Percentiles rank a stretch among this genome's conserved stretches.
Evolutionary conservation across 2,113 vertebrate genomes (phyloP).

Genomic region (Baryphthengus martii): DNA sequence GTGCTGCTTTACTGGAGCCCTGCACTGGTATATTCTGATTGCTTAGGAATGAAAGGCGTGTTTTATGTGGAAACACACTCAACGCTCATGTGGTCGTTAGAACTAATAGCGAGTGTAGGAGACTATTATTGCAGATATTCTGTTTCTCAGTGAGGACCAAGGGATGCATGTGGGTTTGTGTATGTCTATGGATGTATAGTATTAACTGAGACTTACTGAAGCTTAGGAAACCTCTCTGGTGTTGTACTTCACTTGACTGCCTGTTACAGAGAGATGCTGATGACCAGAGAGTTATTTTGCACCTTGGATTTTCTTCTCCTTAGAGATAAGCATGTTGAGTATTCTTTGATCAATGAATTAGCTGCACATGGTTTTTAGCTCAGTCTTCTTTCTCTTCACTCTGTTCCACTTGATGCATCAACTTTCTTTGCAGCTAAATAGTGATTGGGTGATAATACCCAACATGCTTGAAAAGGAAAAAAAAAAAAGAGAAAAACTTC

Average conservation of each 20-base stretch:
- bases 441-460: not conserved
- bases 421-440: not conserved
- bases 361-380: not conserved
- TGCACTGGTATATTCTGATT: not conserved
- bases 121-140: not conserved
- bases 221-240: not conserved
- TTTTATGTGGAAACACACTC: not conserved
- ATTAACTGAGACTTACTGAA: not conserved
- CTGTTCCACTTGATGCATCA: not conserved
- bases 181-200: not conserved
- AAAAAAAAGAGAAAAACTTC: not conserved
- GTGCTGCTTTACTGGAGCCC: not conserved
- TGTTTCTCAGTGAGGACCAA: not conserved
- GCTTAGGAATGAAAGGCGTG: not conserved
- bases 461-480: not conserved
- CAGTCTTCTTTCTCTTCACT: not conserved
- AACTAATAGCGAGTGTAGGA: not conserved
- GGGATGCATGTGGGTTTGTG: not conserved
- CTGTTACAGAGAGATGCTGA: not conserved
- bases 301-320: not conserved
- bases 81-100: not conserved
- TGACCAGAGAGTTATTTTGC: not conserved
- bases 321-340: not conserved
- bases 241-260: not conserved
- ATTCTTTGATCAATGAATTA: not conserved